Base-by-base conservation (phyloP, 2,113 vertebrate genomes). In the Chamaetylas fuelleborni region DNA sequence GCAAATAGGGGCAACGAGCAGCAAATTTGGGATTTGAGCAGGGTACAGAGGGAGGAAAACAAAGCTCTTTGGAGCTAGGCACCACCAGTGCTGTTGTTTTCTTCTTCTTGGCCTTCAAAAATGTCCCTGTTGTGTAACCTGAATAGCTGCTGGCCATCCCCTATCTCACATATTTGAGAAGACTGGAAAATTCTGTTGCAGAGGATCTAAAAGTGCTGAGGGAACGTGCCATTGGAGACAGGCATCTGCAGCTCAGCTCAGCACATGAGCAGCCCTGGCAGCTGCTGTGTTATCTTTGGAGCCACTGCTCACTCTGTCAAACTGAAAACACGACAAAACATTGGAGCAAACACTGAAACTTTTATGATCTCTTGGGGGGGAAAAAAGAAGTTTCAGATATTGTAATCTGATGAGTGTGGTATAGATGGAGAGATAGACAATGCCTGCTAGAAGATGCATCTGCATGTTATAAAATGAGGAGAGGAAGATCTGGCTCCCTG, bases 221-320 rank as follows among this genome's bases (percentile, higher is more conserved):
- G 93, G 92, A 93, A 88, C 40, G 43, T 93, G 87, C 79, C 93
- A 48, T 33, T 67, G 64, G 73, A 93, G 93, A 87, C 94, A 94
- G 90, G 90, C 90, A 96, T 70, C 93, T 62, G 29, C 85, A 78
- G 7, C 60, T 74, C 69, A 74, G 77, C 61, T 50, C 81, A 81
- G 80, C 90, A 60, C 72, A 54, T 40, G 86, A 90, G 78, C 86
- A 84, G 85, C 70, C 40, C 91, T 97, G 91, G 92, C 88, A 97
- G 90, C 91, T 89, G 93, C 74, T 0, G 8, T 94, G 92, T 96
- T 97, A 88, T 97, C 95, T 97, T 97, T 96, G 94, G 91, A 96
- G 77, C 78, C 70, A 29, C 79, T 86, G 93, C 86, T 81, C 50
- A 8, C 85, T 34, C 74, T 88, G 77, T 91, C 86, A 90, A 92